Evolutionary conservation across 2,113 vertebrate genomes (phyloP).

Genomic region (Toxotes chatareus): DNA sequence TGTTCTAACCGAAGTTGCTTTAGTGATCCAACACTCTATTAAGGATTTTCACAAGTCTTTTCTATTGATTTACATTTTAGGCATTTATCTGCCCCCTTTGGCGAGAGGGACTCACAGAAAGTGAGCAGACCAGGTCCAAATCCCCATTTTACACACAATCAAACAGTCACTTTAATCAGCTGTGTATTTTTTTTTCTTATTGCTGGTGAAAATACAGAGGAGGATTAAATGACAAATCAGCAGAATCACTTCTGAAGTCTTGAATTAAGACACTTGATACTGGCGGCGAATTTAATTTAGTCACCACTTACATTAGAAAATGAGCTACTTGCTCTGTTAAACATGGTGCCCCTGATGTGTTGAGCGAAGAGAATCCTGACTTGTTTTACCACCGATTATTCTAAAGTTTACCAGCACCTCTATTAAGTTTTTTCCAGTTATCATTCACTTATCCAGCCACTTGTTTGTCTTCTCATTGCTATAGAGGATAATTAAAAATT

Average conservation of each 20-base stretch:
- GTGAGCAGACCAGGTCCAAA: neutral
- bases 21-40: neutral
- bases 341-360: neutral
- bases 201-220: constrained; percentile 3
- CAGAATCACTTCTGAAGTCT: constrained; percentile 1
- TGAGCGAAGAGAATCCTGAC: neutral
- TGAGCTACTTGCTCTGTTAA: constrained; percentile 34
- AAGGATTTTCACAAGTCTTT: neutral
- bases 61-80: constrained; percentile 24
- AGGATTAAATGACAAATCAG: constrained; percentile 19
- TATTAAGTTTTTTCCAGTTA: too few relatives aligned
- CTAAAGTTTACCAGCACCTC: constrained; percentile 19
- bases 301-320: constrained; percentile 34
- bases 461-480: neutral
- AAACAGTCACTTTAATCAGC: neutral
- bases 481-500: too few relatives aligned
- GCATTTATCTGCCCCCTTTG: neutral
- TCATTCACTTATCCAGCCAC: neutral
- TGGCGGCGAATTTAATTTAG: constrained; percentile 30
- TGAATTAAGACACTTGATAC: constrained; percentile 27
- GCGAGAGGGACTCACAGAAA: neutral
- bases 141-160: neutral
- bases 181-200: neutral
- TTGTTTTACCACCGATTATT: constrained; percentile 24
- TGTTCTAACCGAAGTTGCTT: neutral